Conservation (phyloP, 2,888 invertebrate species). For the Athalia cordata region DNA sequence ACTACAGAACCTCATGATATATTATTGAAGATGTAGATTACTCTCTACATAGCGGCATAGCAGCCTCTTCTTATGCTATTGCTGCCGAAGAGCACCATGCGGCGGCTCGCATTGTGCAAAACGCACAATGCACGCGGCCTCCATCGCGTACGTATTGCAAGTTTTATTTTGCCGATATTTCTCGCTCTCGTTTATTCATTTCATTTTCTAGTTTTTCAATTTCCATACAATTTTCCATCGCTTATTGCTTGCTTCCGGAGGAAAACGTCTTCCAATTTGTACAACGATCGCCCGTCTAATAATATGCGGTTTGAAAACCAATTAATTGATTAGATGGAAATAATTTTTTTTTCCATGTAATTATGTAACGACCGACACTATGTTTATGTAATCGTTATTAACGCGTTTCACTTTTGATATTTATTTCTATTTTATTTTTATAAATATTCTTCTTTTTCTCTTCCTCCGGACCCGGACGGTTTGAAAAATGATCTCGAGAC, state of each 20-base stretch:
- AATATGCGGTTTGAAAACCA: too few species aligned
- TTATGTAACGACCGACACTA: too few species aligned
- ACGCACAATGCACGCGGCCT: constrained; percentile 60
- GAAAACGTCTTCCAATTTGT: too few species aligned
- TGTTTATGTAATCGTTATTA: too few species aligned
- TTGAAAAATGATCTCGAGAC: constrained; percentile 21
- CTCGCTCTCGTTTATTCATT: neutral
- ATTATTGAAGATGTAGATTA: constrained; percentile 70
- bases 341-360: too few species aligned
- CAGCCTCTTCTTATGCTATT: constrained; percentile 50
- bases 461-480: neutral
- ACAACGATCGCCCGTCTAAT: too few species aligned
- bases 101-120: constrained; percentile 65
- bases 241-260: too few species aligned
- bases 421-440: neutral
- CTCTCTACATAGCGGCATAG: constrained; percentile 45
- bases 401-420: too few species aligned
- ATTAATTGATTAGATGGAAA: too few species aligned
- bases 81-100: constrained; percentile 51
- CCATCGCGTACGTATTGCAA: constrained; percentile 57
- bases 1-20: constrained; percentile 60
- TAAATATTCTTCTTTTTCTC: constrained; percentile 9
- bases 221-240: too few species aligned
- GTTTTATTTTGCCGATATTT: constrained; percentile 27
- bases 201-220: neutral